Conservation (phyloP, 2,888 invertebrate species). For the Epirrhoe tristata region DNA sequence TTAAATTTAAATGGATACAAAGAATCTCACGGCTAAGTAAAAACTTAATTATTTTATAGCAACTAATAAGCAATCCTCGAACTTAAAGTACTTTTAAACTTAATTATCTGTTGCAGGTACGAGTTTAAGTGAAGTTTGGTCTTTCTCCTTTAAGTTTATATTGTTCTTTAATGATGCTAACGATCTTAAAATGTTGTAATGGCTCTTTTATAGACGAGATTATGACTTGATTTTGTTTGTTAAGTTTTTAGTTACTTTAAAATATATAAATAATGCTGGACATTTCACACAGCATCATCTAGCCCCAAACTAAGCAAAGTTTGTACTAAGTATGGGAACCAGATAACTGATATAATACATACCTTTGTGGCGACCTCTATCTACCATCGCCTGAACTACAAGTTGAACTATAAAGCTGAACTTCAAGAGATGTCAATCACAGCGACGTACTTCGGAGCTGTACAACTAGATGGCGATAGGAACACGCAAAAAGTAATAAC, state of each 20-base stretch:
- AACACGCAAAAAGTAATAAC: too few species aligned
- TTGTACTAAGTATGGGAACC: too few species aligned
- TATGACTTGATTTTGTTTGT: neutral
- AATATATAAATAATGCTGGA: too few species aligned
- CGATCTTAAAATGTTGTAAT: slow-evolving; percentile 15
- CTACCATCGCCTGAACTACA: too few species aligned
- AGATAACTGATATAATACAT: too few species aligned
- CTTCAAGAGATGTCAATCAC: too few species aligned
- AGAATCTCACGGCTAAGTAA: slow-evolving; percentile 9
- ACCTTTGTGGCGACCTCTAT: too few species aligned
- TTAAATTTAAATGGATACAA: slow-evolving; percentile 3
- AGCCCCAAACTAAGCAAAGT: too few species aligned
- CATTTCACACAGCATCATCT: too few species aligned
- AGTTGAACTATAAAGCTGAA: too few species aligned
- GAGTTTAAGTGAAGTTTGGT: slow-evolving; percentile 41
- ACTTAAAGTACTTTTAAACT: slow-evolving; percentile 50
- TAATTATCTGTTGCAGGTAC: slow-evolving; percentile 48
- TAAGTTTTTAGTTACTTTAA: neutral
- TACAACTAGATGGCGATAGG: too few species aligned
- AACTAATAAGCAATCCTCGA: slow-evolving; percentile 45
- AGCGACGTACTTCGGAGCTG: too few species aligned
- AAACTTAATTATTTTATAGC: slow-evolving; percentile 38
- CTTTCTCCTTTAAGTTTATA: slow-evolving; percentile 40
- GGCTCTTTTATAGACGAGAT: slow-evolving; percentile 6
- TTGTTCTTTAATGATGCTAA: slow-evolving; percentile 34